Base-by-base conservation (phyloP, 2,888 invertebrate genomes). In the Meiosimyza platycephala region DNA sequence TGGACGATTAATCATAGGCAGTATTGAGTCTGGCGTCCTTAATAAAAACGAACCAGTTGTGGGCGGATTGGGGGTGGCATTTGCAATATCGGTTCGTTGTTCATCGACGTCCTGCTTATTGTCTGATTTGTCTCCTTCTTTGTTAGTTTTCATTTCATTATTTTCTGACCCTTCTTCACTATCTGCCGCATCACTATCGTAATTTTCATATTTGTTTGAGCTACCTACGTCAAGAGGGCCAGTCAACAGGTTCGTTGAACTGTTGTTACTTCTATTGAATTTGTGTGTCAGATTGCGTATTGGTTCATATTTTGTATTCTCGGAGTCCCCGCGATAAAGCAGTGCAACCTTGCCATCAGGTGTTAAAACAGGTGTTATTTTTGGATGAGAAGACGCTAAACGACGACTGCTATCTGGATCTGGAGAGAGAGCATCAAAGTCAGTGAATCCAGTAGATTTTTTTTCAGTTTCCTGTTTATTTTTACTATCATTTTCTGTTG, bases 331-430 rank as follows among this genome's bases (percentile, higher is more conserved):
- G 73, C 88, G 87, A 79, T 87, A 88, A 79, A 88, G 85, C 80
- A 88, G 83, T 75, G 88, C 88, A 81, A 88, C 88, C 83, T 88
- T 88, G 81, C 88, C 88, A 85, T 88, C 88, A 78, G 88, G 84
- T 76, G 88, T 88, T 80, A 88, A 82, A 72, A 88, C 88, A 52
- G 88, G 88, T 76, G 88, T 87, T 76, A 88, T 88, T 84, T 88
- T 88, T 65, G 86, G 85, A 82, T 86, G 85, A 78, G 84, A 84
- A 78, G 85, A 83, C 79, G 85, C 83, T 80, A 86, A 84, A 82
- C 85, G 85, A 86, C 85, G 85, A 85, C 86, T 85, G 79, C 86
- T 85, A 76, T 86, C 86, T 67, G 86, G 86, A 76, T 86, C 85
- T 72, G 84, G 85, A 79, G 84, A 85, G 81, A 84, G 80, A 74